These are phyloP conservation scores for Pygmarrhopalites habei DNA, from an alignment of 1,140 invertebrate species.

Conservation along the genomic window DNA sequence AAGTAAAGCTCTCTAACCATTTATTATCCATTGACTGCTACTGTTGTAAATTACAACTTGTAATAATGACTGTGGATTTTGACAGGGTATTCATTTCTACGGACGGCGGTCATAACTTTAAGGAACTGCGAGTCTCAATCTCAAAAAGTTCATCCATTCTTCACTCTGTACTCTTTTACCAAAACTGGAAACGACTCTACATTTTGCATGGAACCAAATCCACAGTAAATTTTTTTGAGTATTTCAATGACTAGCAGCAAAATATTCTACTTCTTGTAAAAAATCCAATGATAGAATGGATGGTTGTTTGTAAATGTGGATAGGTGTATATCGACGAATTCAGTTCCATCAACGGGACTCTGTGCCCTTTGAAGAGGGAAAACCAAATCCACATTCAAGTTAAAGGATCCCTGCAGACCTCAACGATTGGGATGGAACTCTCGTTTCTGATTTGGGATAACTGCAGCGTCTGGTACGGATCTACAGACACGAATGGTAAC, in stretches of 20 bases:
- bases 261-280: no score
- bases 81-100: slow-evolving; percentile 26
- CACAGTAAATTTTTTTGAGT: background rate
- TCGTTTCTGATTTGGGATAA: slow-evolving; percentile 31
- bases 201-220: slow-evolving; percentile 11
- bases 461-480: slow-evolving; percentile 29
- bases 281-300: no score
- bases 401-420: slow-evolving; percentile 16
- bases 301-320: no score
- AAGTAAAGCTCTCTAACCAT: no score
- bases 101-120: slow-evolving; percentile 21
- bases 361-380: background rate
- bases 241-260: no score
- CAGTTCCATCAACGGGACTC: background rate
- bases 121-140: background rate
- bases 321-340: slow-evolving; percentile 11
- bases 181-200: background rate
- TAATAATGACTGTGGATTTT: no score
- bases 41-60: no score
- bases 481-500: slow-evolving; percentile 10
- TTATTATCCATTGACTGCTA: no score
- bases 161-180: slow-evolving; percentile 9
- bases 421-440: slow-evolving; percentile 14
- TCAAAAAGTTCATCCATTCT: background rate
- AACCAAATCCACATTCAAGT: no score